Evolutionary conservation across 1,140 invertebrate genomes (phyloP), one percentile per base, ranked within the genome.

Genomic region (Lordiphosa stackelbergi): DNA sequence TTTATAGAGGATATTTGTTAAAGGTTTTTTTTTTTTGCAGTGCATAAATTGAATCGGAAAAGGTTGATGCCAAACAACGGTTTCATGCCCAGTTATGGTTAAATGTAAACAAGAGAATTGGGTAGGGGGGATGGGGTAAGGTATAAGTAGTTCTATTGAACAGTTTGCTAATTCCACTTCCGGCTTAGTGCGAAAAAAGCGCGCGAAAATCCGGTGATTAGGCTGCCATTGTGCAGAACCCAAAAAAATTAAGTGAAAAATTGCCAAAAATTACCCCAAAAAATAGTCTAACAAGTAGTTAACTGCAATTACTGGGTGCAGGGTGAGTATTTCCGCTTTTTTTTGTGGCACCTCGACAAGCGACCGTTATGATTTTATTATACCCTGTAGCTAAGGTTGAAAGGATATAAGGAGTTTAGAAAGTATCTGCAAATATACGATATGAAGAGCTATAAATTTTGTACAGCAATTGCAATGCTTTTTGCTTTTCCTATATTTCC

Each of bases 1-100:
- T 83, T 83, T 83, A 83, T 83, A 68, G 60, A 66, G 73, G 60
- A 83, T 83, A 69, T 78, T 78, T 81, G 75, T 83, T 65, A 65
- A 83, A 62, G 63, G 34, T 55, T 56, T 54, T 41, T 53, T 54
- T 41, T 51, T 42, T 63, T 56, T 22, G 38, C 28, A 40, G 42
- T 53, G 73, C 59, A 68, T 81, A 59, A 71, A 69, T 73, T 66
- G 51, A 65, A 69, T 61, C 9, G 9, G 24, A 64, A 69, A 69
- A 83, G 69, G 65, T 46, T 55, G 68, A 58, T 61, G 58, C 73
- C 66, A 51, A 84, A 83, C 77, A 83, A 63, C 69, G 78, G 77
- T 84, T 83, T 83, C 77, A 83, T 83, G 77, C 77, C 73, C 49
- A 73, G 73, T 83, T 84, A 66, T 73, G 56, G 61, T 54, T 45